Evolutionary conservation across 2,888 invertebrate species (phyloP), one percentile per base, ranked within the genome.

Genomic region (Drosophila stalkeri): DNA sequence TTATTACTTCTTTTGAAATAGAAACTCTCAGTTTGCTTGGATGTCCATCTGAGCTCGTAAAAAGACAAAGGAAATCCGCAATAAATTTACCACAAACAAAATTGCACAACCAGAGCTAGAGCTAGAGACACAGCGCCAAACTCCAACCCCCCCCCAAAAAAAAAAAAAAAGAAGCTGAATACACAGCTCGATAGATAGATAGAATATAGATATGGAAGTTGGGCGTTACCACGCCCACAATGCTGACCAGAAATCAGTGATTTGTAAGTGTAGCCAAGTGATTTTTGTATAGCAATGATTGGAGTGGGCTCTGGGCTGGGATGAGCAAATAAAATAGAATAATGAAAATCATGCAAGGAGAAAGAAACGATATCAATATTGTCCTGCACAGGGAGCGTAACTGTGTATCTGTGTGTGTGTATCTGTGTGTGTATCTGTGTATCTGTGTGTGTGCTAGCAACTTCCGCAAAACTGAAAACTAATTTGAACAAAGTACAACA

Each of bases 401-500:
- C 12, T 27, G 6, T 27, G 27, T 27, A 27, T 27, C 27, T 27
- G 27, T n/a, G 12, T n/a, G 14, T 82, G 77, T 85, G 67, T 71
- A 64, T 61, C 43, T 61, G 18, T 46, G 39, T 69, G 39, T 66
- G 35, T 52, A 46, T 41, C 43, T 57, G 54, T 54, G 72, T 62
- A 47, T 71, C 57, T 70, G 70, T 81, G 56, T 77, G 87, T 74
- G 73, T 66, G 75, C 64, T 61, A 69, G 73, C 75, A 89, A 80
- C 88, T 87, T 87, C 82, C 89, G 88, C 76, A 80, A 78, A 87
- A 87, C 89, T 87, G 89, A 87, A 87, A 87, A 89, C 86, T 87
- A 87, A 87, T 87, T 87, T 87, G 89, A 87, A 83, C 86, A 87
- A 87, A 87, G 86, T 87, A 87, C 86, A 89, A 87, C 86, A 87